Conservation (phyloP, 2,888 invertebrate genomes). For the Spicauda simplicius region DNA sequence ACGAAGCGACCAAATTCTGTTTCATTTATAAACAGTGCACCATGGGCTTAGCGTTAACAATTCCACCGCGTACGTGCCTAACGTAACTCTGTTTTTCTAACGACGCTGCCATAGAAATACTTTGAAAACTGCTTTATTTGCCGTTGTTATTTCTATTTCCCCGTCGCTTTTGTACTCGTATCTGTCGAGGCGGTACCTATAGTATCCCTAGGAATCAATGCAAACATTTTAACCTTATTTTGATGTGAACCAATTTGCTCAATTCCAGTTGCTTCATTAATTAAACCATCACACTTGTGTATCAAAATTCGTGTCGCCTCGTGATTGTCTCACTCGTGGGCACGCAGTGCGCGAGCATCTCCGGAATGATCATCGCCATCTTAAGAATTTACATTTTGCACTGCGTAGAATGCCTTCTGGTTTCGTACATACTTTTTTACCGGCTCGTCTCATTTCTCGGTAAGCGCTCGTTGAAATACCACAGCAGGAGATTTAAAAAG, state of each 20-base stretch:
- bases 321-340: slow-evolving; percentile 1
- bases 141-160: too few species aligned
- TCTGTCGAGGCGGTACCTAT: too few species aligned
- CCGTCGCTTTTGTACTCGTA: too few species aligned
- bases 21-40: too few species aligned
- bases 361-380: slow-evolving; percentile 44
- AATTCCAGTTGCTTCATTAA: neutral
- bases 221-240: too few species aligned
- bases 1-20: too few species aligned
- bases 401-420: slow-evolving; percentile 49
- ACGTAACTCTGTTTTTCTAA: too few species aligned
- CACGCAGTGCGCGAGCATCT: slow-evolving; percentile 35
- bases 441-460: slow-evolving; percentile 46
- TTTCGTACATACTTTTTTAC: slow-evolving; percentile 46
- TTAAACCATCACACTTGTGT: slow-evolving; percentile 2
- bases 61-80: too few species aligned
- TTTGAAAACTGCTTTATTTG: too few species aligned
- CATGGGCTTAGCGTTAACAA: too few species aligned
- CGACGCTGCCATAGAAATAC: too few species aligned
- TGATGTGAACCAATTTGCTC: neutral
- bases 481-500: slow-evolving; percentile 46
- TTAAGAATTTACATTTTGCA: slow-evolving; percentile 51
- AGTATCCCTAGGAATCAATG: too few species aligned
- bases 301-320: slow-evolving; percentile 2
- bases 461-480: slow-evolving; percentile 48